phyloP scores from a whole-genome alignment of 2,113 vertebrate genomes.

The Rhegmatorhina hoffmannsi region DNA sequence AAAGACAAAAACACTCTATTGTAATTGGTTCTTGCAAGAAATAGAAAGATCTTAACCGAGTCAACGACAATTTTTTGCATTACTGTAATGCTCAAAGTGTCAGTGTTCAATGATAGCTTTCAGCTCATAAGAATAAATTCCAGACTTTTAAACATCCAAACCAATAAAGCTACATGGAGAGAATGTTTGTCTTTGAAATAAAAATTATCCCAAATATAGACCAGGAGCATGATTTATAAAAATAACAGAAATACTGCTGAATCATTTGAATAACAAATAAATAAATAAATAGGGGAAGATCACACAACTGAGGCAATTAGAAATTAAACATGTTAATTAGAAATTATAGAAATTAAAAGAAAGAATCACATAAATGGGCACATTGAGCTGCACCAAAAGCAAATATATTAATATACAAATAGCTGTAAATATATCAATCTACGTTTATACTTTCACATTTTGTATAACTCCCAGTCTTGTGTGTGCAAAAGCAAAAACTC shows the following conservation, averaged over 20 bases:
- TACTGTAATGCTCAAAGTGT: slow-evolving; percentile 68
- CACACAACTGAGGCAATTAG: not conserved
- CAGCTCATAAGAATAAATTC: slow-evolving; percentile 70
- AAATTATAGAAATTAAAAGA: not conserved
- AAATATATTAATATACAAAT: not conserved
- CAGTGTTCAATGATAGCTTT: slow-evolving; percentile 62
- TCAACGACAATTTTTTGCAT: slow-evolving; percentile 64
- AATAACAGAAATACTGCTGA: not conserved
- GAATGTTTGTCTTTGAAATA: slow-evolving; percentile 33
- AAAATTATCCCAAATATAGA: slow-evolving; percentile 25
- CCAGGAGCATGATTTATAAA: not conserved
- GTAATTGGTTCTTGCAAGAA: slow-evolving; percentile 66
- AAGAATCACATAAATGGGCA: not conserved
- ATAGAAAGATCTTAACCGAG: slow-evolving; percentile 64
- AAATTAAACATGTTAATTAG: not conserved
- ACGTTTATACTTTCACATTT: not conserved
- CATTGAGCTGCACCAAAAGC: not conserved
- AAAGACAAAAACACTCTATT: slow-evolving; percentile 37
- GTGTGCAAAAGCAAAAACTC: not conserved
- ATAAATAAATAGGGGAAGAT: not conserved
- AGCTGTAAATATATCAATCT: not conserved
- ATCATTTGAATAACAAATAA: not conserved
- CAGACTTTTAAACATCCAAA: slow-evolving; percentile 65
- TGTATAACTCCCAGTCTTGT: not conserved
- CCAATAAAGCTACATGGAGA: slow-evolving; percentile 25